phyloP scores from a whole-genome alignment of 2,888 invertebrate genomes.

The Morpho helenor region DNA sequence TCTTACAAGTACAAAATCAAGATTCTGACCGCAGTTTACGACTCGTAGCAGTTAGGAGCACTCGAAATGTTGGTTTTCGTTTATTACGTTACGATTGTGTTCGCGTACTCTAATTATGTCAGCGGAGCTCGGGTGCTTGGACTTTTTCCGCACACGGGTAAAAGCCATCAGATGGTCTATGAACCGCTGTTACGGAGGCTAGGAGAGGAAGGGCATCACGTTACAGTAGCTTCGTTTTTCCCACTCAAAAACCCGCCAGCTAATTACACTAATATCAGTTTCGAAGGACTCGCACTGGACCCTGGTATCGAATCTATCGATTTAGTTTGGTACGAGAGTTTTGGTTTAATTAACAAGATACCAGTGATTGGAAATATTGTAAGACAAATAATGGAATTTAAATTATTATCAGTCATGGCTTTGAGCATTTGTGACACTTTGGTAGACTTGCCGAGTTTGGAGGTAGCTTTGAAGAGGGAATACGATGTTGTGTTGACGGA shows the following conservation, averaged over 20 bases:
- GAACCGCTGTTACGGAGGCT: constrained; percentile 74
- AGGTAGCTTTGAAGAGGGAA: constrained; percentile 51
- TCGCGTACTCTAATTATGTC: constrained; percentile 42
- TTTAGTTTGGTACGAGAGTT: constrained; percentile 44
- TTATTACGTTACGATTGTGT: constrained; percentile 31
- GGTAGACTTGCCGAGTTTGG: constrained; percentile 55
- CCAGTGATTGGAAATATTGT: constrained; percentile 44
- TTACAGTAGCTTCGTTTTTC: constrained; percentile 81
- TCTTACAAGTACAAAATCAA: too few species aligned
- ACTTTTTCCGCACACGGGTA: constrained; percentile 79
- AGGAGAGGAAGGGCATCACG: constrained; percentile 77
- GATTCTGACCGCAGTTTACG: too few species aligned
- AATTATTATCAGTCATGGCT: constrained; percentile 53
- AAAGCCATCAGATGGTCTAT: constrained; percentile 82
- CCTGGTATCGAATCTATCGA: constrained; percentile 58
- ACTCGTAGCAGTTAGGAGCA: too few species aligned
- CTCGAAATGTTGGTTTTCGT: constrained; percentile 23
- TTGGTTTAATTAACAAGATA: constrained; percentile 35
- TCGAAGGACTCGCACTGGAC: constrained; percentile 53
- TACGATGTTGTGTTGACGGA: constrained; percentile 83
- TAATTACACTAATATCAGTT: constrained; percentile 64
- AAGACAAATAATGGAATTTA: constrained; percentile 44
- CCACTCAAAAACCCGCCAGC: constrained; percentile 67
- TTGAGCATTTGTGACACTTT: constrained; percentile 54
- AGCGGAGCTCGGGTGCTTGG: constrained; percentile 41